Base-by-base conservation (phyloP, 2,888 invertebrate species). In the Pristionchus mayeri region DNA sequence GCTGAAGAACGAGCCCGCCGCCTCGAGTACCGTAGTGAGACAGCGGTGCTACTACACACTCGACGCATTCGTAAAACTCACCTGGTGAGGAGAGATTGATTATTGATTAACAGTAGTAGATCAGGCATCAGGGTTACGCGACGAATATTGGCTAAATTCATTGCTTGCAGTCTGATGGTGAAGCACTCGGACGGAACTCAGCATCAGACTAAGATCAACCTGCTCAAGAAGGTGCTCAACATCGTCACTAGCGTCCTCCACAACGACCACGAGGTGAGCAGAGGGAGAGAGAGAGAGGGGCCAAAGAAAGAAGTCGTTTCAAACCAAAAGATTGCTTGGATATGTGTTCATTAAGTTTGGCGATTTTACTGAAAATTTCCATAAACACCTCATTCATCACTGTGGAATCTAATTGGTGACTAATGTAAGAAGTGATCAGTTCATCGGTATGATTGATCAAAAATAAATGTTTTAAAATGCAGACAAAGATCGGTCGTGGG, bases 31-130 rank as follows among this genome's bases (percentile, higher is more conserved):
- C 0, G 94, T 95, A 60, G 95, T 96, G 0, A 95, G 98, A 88
- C 96, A 96, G 86, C 98, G 98, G 93, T 97, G 97, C 93, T 99
- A 98, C 94, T 95, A 96, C 91, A 97, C 97, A 90, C 95, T 98
- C 88, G 92, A 92, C 84, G 91, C 92, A 1, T 92, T 91, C 82
- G 91, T 91, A 16, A 91, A 91, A 85, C 87, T 92, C 9, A 91
- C 91, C 80, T 89, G 90, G 87, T 90, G 60, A 60, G 85, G 27
- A 27, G 27, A 18, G 54, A 44, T 44, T n/a, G n/a, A n/a, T n/a
- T n/a, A n/a, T n/a, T n/a, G n/a, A n/a, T n/a, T n/a, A n/a, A n/a
- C n/a, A n/a, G n/a, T n/a, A n/a, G n/a, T n/a, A n/a, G n/a, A n/a
- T 18, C 27, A 16, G 67, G 11, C 13, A 63, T 63, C 11, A 24